Conservation (phyloP, 2,888 invertebrate genomes). For the Zygothrica quintamaculata region DNA sequence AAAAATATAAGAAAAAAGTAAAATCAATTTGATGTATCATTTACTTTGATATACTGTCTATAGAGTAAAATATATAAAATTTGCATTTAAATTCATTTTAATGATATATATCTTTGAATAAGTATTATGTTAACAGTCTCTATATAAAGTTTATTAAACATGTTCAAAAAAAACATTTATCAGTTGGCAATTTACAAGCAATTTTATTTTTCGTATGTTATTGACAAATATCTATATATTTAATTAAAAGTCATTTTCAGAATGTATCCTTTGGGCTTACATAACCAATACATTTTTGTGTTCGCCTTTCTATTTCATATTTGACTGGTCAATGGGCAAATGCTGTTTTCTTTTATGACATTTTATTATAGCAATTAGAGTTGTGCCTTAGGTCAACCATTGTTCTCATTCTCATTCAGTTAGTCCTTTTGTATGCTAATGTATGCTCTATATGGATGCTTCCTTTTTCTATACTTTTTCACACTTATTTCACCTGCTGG, state of each 20-base stretch:
- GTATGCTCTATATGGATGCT: background rate
- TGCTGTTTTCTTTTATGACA: constrained; percentile 63
- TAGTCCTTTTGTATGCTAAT: constrained; percentile 23
- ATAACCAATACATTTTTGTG: background rate
- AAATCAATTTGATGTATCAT: background rate
- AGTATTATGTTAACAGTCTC: background rate
- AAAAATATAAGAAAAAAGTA: background rate
- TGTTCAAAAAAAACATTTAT: too few species aligned
- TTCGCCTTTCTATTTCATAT: constrained; percentile 19
- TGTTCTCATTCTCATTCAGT: constrained; percentile 38
- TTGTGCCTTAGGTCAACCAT: constrained; percentile 40
- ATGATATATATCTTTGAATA: background rate
- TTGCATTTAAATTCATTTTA: background rate
- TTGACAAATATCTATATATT: too few species aligned
- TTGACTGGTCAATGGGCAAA: constrained; percentile 32
- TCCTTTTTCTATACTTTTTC: constrained; percentile 17
- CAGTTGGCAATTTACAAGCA: too few species aligned
- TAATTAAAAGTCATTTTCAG: background rate
- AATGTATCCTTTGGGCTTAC: constrained; percentile 3
- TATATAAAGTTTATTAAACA: too few species aligned
- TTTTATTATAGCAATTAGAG: constrained; percentile 76
- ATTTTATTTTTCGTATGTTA: too few species aligned
- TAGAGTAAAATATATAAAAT: background rate
- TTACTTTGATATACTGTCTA: background rate
- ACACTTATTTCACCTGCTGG: constrained; percentile 62